Percentiles rank a stretch among this genome's conserved stretches.
phyloP scores from a whole-genome alignment of 2,113 vertebrate species.

The Synchiropus splendidus region DNA sequence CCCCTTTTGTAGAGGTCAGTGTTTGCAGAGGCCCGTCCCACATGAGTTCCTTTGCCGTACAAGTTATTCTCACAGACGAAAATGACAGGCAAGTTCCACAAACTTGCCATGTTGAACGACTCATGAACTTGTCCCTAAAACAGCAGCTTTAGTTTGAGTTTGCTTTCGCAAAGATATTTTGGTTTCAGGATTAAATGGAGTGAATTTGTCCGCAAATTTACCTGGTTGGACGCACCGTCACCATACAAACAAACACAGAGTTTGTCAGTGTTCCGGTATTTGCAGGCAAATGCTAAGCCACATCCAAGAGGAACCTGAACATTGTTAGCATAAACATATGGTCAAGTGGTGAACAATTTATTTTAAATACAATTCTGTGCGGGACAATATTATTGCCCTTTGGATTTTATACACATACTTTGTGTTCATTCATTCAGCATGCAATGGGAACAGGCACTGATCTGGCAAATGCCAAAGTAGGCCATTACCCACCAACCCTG shows the following conservation, averaged over 20 bases:
- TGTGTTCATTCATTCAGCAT: not conserved
- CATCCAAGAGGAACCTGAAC: conserved; percentile 90
- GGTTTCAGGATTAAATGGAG: no score
- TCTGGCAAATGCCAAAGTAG: no score
- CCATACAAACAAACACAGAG: conserved; percentile 82
- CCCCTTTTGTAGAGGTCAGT: conserved; percentile 89
- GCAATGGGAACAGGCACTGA: no score
- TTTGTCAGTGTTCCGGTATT: conserved; percentile 76
- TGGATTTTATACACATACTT: not conserved
- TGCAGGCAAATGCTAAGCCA: conserved; percentile 85
- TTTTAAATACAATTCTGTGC: not conserved
- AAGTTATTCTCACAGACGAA: conserved; percentile 94
- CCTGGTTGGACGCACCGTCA: conserved; percentile 94
- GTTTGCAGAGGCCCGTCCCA: conserved; percentile 80
- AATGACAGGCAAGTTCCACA: conserved; percentile 89
- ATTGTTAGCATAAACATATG: not conserved
- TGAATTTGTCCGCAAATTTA: conserved; percentile 24
- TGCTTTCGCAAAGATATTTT: no score
- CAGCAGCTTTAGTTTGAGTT: not conserved
- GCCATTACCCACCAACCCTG: no score
- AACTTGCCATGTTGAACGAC: conserved; percentile 85
- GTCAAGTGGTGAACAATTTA: not conserved
- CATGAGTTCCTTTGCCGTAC: conserved; percentile 86
- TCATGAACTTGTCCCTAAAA: conserved; percentile 88
- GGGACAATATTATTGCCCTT: no score